Conservation (phyloP, 1,140 invertebrate genomes). For the Paraescarpia echinospica region DNA sequence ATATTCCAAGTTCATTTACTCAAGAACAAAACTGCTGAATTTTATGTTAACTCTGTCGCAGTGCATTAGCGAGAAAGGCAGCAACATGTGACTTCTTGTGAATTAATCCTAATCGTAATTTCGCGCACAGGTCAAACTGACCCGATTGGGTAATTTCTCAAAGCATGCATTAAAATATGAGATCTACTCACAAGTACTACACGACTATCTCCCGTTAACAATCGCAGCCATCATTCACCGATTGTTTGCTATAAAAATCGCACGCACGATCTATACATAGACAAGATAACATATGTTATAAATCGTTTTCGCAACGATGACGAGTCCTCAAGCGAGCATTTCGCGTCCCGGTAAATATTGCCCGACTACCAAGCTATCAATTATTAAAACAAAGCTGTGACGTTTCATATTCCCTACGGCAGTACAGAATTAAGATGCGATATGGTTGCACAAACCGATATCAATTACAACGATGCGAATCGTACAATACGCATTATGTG, state of each 20-base stretch:
- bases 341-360: neutral
- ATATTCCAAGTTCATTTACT: neutral
- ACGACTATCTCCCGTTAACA: neutral
- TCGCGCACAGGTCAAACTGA: neutral
- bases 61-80: neutral
- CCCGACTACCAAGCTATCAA: neutral
- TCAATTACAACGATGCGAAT: neutral
- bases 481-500: neutral
- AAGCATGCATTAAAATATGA: neutral
- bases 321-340: neutral
- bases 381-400: neutral
- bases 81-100: neutral
- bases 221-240: neutral
- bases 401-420: neutral
- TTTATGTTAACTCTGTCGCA: neutral
- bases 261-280: no score
- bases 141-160: no score
- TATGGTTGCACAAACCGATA: neutral
- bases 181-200: neutral
- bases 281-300: neutral
- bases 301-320: neutral
- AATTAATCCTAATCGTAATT: neutral
- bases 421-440: neutral
- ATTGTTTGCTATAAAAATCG: neutral
- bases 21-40: neutral